Evolutionary conservation across 64 coral and sea anemone genomes (phyloP), one percentile per base, ranked within the genome.

Genomic region (Hydrozoanthus tunicans): DNA sequence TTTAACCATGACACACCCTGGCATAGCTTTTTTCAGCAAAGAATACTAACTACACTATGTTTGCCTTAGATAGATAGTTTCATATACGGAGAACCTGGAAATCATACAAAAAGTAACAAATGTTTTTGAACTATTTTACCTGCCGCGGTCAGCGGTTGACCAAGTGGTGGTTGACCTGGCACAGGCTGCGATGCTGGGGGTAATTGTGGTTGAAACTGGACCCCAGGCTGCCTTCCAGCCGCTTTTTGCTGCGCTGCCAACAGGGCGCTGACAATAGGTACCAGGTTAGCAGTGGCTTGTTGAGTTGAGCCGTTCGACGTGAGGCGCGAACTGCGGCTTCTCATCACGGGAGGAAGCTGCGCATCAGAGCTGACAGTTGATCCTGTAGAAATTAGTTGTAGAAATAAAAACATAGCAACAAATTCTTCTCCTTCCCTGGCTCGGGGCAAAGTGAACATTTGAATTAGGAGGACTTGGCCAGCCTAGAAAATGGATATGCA

Each of bases 241-340:
- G 66, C 23, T 7, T 73, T 88, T 56, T 88, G 84, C 84, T 88
- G 84, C 11, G 84, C 84, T 9, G 69, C 84, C 56, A 88, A 24
- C 56, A 88, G 24, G 0, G 84, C 84, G 57, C 24, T 74, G n/a
- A 88, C 84, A 3, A 88, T 88, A 3, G 84, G 84, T 69, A 88
- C 15, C 3, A 88, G 55, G 55, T 88, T 75, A n/a, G 84, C 55
- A 25, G 84, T 26, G 56, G 55, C 53, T 11, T 53, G 84, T 13
- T 88, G 84, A 61, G 25, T 6, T 10, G 84, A 71, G 7, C 67
- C 24, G 68, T 88, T 88, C 43, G 54, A 5, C 67, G 54, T 24
- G 53, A 88, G 14, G 9, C 66, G 84, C 7, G 84, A 88, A 2
- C 55, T 88, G 5, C 73, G 84, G 24, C 84, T 88, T 59, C 69